Conservation (phyloP, 1,140 invertebrate genomes). For the Vanessa tameamea region DNA sequence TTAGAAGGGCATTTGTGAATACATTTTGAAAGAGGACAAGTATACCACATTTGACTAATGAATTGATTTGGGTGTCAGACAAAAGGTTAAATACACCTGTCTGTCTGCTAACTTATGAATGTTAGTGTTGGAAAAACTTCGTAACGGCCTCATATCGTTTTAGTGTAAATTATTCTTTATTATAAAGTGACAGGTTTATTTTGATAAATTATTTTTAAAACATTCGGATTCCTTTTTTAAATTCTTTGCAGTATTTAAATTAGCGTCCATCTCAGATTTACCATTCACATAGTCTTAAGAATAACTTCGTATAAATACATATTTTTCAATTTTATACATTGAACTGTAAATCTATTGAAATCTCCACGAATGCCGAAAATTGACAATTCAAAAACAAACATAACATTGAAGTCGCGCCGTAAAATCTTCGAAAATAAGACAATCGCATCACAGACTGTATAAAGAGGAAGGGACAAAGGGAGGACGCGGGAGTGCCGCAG, state of each 20-base stretch:
- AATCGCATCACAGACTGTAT: constrained; percentile 64
- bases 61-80: constrained; percentile 47
- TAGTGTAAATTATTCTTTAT: constrained; percentile 5
- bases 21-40: constrained; percentile 62
- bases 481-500: constrained; percentile 48
- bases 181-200: constrained; percentile 4
- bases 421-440: constrained; percentile 71
- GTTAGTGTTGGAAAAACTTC: constrained; percentile 14
- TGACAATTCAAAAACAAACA: constrained; percentile 59
- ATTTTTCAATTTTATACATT: constrained; percentile 17
- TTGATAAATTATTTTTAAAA: constrained; percentile 2
- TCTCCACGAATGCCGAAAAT: constrained; percentile 47
- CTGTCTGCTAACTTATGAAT: constrained; percentile 19
- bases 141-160: neutral
- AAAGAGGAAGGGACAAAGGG: constrained; percentile 69
- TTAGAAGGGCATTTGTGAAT: constrained; percentile 73
- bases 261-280: neutral
- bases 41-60: constrained; percentile 58
- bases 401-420: constrained; percentile 48
- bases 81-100: constrained; percentile 44
- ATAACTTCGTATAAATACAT: constrained; percentile 4
- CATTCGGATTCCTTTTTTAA: neutral
- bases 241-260: neutral
- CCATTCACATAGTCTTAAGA: constrained; percentile 1
- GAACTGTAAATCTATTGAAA: constrained; percentile 34